A percentile compares a stretch with the other conserved stretches of the same genome.
Conservation (phyloP, 2,888 invertebrate genomes). For the Brachycybe producta region DNA sequence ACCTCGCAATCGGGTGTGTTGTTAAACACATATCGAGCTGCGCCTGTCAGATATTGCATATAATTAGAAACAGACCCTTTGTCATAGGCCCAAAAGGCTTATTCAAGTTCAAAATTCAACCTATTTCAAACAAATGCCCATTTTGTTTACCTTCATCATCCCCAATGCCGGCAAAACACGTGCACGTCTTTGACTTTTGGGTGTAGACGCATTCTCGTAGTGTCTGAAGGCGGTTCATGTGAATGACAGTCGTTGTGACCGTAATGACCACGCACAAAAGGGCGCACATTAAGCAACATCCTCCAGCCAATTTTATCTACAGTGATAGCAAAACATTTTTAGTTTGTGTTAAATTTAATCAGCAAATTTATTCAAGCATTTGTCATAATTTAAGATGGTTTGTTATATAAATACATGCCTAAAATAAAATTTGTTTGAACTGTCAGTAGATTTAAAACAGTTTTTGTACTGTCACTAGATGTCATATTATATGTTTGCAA, state of each 20-base stretch:
- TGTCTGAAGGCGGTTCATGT: conserved; percentile 74
- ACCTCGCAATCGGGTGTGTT: conserved; percentile 76
- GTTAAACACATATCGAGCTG: conserved; percentile 60
- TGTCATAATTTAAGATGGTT: too few species aligned
- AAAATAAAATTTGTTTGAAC: too few species aligned
- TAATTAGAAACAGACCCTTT: background rate
- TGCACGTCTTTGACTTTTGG: conserved; percentile 52
- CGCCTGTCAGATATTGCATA: conserved; percentile 13
- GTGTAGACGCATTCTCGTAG: conserved; percentile 77
- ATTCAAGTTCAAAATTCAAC: background rate
- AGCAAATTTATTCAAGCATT: background rate
- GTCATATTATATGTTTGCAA: too few species aligned
- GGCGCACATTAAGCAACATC: conserved; percentile 73
- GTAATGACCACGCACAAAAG: conserved; percentile 75
- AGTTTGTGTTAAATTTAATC: background rate
- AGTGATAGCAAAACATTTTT: conserved; percentile 27
- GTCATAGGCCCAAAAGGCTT: background rate
- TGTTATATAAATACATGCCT: too few species aligned
- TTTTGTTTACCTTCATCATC: conserved; percentile 45
- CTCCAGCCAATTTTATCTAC: conserved; percentile 78
- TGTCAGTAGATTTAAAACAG: too few species aligned
- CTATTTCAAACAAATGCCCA: background rate
- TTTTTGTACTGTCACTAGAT: too few species aligned
- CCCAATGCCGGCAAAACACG: conserved; percentile 52
- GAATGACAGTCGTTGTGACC: conserved; percentile 79